Evolutionary conservation across 1,140 invertebrate genomes (phyloP).

Genomic region (Hormaphis cornu): DNA sequence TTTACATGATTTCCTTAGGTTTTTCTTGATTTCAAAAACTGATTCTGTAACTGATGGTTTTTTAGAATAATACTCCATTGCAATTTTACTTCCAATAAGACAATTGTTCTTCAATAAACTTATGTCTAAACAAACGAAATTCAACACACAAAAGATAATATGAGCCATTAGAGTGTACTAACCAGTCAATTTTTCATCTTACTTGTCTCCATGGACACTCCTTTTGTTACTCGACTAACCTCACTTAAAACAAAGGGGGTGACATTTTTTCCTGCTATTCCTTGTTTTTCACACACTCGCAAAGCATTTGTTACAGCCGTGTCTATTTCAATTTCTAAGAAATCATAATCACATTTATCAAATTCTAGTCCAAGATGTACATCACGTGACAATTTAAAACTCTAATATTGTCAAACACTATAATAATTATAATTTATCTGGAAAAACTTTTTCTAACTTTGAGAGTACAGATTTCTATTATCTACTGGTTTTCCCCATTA

Average conservation of each 20-base stretch:
- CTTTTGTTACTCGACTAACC: constrained; percentile 66
- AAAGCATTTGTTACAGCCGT: constrained; percentile 57
- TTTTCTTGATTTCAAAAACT: constrained; percentile 16
- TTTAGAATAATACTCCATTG: constrained; percentile 47
- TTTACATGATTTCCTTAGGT: background rate
- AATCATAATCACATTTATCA: constrained; percentile 27
- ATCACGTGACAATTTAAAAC: too few relatives aligned
- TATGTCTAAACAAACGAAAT: constrained; percentile 65
- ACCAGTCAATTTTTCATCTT: constrained; percentile 42
- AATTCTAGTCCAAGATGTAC: too few relatives aligned
- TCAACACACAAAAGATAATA: constrained; percentile 33
- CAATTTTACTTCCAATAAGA: constrained; percentile 69
- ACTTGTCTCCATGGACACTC: constrained; percentile 73
- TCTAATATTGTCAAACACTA: too few relatives aligned
- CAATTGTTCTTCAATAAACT: constrained; percentile 90
- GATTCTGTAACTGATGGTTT: background rate
- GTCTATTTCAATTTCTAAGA: constrained; percentile 45
- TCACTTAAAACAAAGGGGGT: constrained; percentile 81
- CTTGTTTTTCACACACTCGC: constrained; percentile 57
- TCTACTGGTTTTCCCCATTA: too few relatives aligned
- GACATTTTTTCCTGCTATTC: constrained; percentile 74
- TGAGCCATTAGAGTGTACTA: background rate
- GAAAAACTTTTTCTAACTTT: too few relatives aligned
- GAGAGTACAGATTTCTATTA: too few relatives aligned
- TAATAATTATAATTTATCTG: too few relatives aligned